A percentile compares a stretch with the other conserved stretches of the same genome.
Conservation (phyloP, 92 coral and sea anemone genomes). For the Porites rus region DNA sequence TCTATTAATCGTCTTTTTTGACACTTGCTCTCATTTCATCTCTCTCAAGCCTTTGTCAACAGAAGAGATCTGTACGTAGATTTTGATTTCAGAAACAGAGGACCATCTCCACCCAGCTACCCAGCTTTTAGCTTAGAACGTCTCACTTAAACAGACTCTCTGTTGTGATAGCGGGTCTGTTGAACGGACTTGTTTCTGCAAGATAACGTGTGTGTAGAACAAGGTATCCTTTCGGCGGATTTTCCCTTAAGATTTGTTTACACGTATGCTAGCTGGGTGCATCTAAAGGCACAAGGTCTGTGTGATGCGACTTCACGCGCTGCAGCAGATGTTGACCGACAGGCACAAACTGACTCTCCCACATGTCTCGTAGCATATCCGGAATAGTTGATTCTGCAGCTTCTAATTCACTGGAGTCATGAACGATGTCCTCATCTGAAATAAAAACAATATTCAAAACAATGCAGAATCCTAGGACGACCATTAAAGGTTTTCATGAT, state of each 20-base stretch:
- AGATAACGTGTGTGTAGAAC: not conserved
- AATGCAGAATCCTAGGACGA: not conserved
- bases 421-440: conserved; percentile 91
- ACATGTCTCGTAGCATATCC: conserved; percentile 83
- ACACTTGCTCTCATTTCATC: too few species aligned
- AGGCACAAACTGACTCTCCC: conserved; percentile 89
- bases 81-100: too few species aligned
- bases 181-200: not conserved
- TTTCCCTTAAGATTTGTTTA: too few species aligned
- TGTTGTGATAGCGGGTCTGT: too few species aligned
- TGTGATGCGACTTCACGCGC: conserved; percentile 87
- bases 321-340: conserved; percentile 91
- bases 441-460: not conserved
- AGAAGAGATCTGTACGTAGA: too few species aligned
- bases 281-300: conserved; percentile 95
- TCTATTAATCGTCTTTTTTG: too few species aligned
- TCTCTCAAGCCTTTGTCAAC: too few species aligned
- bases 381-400: conserved; percentile 69
- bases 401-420: conserved; percentile 69
- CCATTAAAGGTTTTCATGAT: too few species aligned
- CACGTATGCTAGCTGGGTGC: conserved; percentile 73
- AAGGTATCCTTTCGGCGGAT: too few species aligned
- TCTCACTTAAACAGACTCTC: too few species aligned
- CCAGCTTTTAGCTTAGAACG: too few species aligned
- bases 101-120: too few species aligned